Conservation (phyloP, 1,140 invertebrate species). For the Oryctes rhinoceros region DNA sequence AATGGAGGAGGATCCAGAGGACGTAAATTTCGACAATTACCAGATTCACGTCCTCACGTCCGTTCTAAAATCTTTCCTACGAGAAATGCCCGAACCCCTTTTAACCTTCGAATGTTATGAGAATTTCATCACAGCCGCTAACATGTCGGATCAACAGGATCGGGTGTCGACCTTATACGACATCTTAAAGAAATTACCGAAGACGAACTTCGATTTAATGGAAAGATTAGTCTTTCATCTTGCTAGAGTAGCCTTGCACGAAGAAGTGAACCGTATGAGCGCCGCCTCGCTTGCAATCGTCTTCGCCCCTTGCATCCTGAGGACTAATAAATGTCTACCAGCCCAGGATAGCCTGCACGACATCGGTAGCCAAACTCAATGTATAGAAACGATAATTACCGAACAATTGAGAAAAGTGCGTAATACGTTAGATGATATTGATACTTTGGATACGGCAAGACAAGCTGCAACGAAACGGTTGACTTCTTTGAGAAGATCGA, state of each 20-base stretch:
- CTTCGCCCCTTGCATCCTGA: conserved; percentile 92
- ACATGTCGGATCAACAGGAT: conserved; percentile 83
- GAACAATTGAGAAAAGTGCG: conserved; percentile 66
- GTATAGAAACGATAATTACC: conserved; percentile 87
- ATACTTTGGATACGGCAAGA: conserved; percentile 83
- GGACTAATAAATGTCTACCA: conserved; percentile 84
- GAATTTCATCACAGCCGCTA: conserved; percentile 88
- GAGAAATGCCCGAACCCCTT: conserved; percentile 92
- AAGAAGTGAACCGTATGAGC: conserved; percentile 92
- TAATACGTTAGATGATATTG: conserved; percentile 86
- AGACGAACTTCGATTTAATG: conserved; percentile 89
- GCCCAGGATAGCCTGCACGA: conserved; percentile 90
- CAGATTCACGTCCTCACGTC: conserved; percentile 89
- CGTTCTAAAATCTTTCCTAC: conserved; percentile 90
- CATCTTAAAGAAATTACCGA: conserved; percentile 89
- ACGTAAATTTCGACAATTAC: conserved; percentile 76
- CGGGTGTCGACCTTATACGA: conserved; percentile 84
- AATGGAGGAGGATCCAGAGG: conserved; percentile 77
- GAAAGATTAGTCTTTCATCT: conserved; percentile 94
- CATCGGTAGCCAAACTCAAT: conserved; percentile 81
- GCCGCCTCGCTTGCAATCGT: conserved; percentile 91
- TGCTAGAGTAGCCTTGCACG: conserved; percentile 85
- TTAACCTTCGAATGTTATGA: conserved; percentile 94
- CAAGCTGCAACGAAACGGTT: conserved; percentile 79
- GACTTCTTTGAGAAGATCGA: conserved; percentile 76